Evolutionary conservation across 53 echinoderm and acorn worm genomes (phyloP).

Genomic region (Patiria pectinifera): DNA sequence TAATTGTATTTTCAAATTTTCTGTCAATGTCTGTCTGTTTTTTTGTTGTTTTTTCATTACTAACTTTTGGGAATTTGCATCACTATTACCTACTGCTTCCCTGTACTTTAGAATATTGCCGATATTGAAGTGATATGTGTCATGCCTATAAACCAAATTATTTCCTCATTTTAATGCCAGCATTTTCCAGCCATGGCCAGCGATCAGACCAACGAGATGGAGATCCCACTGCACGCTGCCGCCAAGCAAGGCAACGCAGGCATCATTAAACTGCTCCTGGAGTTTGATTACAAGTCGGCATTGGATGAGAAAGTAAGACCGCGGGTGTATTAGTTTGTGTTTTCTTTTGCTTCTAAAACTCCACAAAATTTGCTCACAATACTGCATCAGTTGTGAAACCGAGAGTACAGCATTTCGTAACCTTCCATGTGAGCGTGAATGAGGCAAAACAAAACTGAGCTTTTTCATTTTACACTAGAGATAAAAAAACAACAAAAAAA

Average conservation of each 20-base stretch:
- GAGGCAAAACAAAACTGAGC: too few species aligned
- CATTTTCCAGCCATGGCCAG: constrained; percentile 87
- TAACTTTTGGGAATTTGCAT: too few species aligned
- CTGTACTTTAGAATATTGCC: too few species aligned
- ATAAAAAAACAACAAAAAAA: too few species aligned
- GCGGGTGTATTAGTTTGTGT: background rate
- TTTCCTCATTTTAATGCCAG: constrained; percentile 52
- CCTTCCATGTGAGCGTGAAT: too few species aligned
- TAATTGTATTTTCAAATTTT: too few species aligned
- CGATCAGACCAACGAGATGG: constrained; percentile 83
- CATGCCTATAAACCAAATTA: background rate
- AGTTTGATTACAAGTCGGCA: constrained; percentile 77
- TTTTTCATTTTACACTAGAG: too few species aligned
- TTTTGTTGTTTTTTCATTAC: too few species aligned
- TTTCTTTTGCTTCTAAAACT: background rate
- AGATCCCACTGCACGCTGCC: constrained; percentile 88
- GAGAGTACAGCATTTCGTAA: background rate
- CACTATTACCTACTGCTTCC: too few species aligned
- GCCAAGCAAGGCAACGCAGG: constrained; percentile 79
- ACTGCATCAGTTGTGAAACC: background rate
- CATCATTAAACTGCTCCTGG: constrained; percentile 79
- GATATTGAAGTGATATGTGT: too few species aligned
- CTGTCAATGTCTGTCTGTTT: too few species aligned
- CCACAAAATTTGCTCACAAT: background rate
- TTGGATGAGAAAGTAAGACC: constrained; percentile 76